A percentile compares a stretch with the other conserved stretches of the same genome.
Conservation (phyloP, 2,113 vertebrate species). For the Emydocephalus ijimae region DNA sequence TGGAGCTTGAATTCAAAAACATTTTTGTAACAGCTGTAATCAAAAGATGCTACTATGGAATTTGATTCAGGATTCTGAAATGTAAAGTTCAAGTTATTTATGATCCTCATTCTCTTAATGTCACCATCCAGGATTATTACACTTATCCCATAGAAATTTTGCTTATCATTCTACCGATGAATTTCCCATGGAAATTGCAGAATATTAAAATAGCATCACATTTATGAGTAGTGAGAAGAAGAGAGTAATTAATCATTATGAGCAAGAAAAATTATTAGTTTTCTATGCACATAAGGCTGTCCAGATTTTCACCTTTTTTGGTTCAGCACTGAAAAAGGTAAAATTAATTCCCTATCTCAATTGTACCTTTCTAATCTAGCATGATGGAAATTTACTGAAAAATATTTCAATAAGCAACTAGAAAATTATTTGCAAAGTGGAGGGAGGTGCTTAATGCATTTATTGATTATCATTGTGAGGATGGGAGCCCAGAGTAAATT, state of each 20-base stretch:
- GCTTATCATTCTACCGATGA: slow-evolving; percentile 2
- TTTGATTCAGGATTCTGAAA: neutral
- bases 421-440: neutral
- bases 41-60: neutral
- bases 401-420: neutral
- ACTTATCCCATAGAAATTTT: neutral
- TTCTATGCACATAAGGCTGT: neutral
- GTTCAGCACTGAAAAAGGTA: neutral
- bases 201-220: slow-evolving; percentile 24
- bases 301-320: neutral
- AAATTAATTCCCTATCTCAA: neutral
- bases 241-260: neutral
- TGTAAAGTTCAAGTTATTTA: neutral
- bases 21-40: neutral
- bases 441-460: neutral
- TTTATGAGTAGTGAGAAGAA: slow-evolving; percentile 9
- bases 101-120: neutral
- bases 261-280: neutral
- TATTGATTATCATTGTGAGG: neutral
- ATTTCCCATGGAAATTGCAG: slow-evolving; percentile 5
- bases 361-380: neutral
- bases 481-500: too few species aligned
- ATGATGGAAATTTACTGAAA: neutral
- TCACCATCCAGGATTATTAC: neutral
- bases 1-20: neutral